Percentiles rank a stretch among this genome's conserved stretches.
Evolutionary conservation across 1,140 invertebrate species (phyloP).

Genomic region (Agrypnia vestita): DNA sequence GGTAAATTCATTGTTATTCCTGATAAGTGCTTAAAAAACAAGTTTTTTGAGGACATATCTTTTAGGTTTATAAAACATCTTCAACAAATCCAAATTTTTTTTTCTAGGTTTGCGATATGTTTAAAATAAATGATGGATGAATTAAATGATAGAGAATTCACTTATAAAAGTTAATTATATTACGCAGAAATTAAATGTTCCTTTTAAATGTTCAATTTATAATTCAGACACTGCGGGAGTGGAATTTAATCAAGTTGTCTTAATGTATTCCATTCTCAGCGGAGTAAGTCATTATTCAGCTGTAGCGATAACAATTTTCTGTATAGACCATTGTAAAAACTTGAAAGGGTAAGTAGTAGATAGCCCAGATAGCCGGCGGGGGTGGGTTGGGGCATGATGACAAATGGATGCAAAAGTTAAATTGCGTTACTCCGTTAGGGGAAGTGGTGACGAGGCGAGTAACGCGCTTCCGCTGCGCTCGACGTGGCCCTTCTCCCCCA

Average conservation of each 20-base stretch:
- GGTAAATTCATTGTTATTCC: no score
- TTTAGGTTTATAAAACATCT: no score
- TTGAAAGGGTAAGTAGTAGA: slow-evolving; percentile 56
- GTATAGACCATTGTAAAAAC: slow-evolving; percentile 55
- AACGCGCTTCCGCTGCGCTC: slow-evolving; percentile 56
- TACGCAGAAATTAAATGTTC: no score
- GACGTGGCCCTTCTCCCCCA: slow-evolving; percentile 24
- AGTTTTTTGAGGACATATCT: no score
- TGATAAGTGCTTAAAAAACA: no score
- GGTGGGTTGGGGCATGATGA: slow-evolving; percentile 54
- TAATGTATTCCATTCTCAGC: slow-evolving; percentile 45
- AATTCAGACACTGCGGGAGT: neutral
- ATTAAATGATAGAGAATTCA: no score
- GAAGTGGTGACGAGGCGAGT: slow-evolving; percentile 60
- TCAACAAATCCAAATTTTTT: no score
- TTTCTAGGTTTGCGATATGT: no score
- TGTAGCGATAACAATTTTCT: slow-evolving; percentile 49
- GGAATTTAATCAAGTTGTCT: slow-evolving; percentile 34
- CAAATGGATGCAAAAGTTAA: slow-evolving; percentile 62
- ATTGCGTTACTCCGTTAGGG: slow-evolving; percentile 58
- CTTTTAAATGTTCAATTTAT: slow-evolving; percentile 30
- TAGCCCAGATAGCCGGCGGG: slow-evolving; percentile 42
- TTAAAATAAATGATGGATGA: no score
- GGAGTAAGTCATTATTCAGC: slow-evolving; percentile 49
- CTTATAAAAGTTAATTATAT: no score